Conservation (phyloP, 2,113 vertebrate species). For the Brachyhypopomus occidentalis region DNA sequence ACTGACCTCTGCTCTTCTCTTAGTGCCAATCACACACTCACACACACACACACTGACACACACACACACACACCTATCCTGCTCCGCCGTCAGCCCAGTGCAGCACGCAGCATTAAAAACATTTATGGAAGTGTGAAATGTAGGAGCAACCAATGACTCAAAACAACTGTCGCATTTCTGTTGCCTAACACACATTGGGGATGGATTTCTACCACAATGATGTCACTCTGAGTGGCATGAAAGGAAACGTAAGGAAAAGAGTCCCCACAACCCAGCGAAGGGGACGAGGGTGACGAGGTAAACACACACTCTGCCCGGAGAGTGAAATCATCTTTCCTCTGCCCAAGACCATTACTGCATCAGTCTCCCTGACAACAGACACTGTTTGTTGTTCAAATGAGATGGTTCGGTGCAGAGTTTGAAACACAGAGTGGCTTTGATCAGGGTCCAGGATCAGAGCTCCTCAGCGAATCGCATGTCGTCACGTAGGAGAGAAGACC, state of each 20-base stretch:
- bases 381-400: slow-evolving; percentile 58
- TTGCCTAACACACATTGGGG: not conserved
- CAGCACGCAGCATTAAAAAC: not conserved
- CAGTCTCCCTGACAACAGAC: slow-evolving; percentile 56
- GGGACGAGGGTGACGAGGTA: slow-evolving; percentile 23
- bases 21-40: slow-evolving; percentile 2
- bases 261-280: not conserved
- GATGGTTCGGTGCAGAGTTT: slow-evolving; percentile 28
- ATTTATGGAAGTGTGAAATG: not conserved
- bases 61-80: not conserved
- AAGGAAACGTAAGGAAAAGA: slow-evolving; percentile 43
- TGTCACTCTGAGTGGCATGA: slow-evolving; percentile 32
- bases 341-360: slow-evolving; percentile 35
- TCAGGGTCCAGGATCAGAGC: not conserved
- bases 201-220: slow-evolving; percentile 25
- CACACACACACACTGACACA: slow-evolving; percentile 10
- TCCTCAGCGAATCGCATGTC: not conserved
- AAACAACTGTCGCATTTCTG: not conserved
- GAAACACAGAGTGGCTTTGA: slow-evolving; percentile 37
- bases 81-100: too few species aligned
- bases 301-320: slow-evolving; percentile 30
- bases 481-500: not conserved
- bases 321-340: slow-evolving; percentile 53
- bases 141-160: not conserved
- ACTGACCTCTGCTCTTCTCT: slow-evolving; percentile 20